A percentile compares a stretch with the other conserved stretches of the same genome.
Evolutionary conservation across 2,888 invertebrate species (phyloP).

Genomic region (Erebia ligea): DNA sequence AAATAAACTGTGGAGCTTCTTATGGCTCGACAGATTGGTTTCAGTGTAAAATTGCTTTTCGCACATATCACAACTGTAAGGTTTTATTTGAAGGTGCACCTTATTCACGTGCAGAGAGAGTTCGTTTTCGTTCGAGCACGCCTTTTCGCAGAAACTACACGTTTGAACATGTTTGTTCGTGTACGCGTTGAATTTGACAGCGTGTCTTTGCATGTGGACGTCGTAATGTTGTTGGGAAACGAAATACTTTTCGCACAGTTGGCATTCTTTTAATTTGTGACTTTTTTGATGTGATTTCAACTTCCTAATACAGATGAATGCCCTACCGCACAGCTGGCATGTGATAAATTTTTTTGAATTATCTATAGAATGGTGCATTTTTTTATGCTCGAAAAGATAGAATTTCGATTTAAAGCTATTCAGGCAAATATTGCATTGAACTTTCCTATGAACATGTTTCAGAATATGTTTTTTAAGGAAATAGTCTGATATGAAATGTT

Average conservation of each 20-base stretch:
- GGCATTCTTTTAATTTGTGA: conserved; percentile 58
- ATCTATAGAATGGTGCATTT: conserved; percentile 58
- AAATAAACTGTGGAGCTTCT: conserved; percentile 59
- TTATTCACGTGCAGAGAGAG: conserved; percentile 73
- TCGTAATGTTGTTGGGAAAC: conserved; percentile 54
- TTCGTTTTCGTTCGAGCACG: conserved; percentile 62
- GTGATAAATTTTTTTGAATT: conserved; percentile 43
- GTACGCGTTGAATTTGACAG: conserved; percentile 49
- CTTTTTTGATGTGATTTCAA: conserved; percentile 53
- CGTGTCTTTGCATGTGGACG: conserved; percentile 64
- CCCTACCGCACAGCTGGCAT: conserved; percentile 61
- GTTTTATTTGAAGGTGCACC: conserved; percentile 73
- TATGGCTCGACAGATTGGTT: conserved; percentile 63
- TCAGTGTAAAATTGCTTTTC: conserved; percentile 70
- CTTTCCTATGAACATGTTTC: conserved; percentile 56
- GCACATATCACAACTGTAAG: conserved; percentile 74
- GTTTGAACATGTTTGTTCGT: conserved; percentile 51
- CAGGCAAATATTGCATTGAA: conserved; percentile 56
- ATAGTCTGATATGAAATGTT: conserved; percentile 70
- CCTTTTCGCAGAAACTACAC: conserved; percentile 74
- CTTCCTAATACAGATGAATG: conserved; percentile 50
- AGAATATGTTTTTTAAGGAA: conserved; percentile 65
- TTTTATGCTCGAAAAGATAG: conserved; percentile 64
- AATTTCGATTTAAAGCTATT: conserved; percentile 62
- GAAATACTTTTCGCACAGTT: conserved; percentile 63